Conservation (phyloP, 1,140 invertebrate genomes). For the Neoseiulus cucumeris region DNA sequence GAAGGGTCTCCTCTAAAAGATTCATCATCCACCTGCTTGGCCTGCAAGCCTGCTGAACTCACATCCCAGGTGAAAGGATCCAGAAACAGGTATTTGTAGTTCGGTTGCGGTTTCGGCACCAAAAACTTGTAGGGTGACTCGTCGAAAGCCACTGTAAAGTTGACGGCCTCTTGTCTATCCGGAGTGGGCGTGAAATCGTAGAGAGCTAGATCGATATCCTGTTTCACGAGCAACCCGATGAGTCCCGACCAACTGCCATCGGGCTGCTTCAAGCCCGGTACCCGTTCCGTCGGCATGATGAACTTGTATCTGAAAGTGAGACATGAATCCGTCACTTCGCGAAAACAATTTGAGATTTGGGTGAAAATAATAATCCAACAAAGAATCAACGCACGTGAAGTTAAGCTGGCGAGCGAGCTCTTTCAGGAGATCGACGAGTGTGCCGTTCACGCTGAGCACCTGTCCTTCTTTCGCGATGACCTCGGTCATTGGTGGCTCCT, state of each 20-base stretch:
- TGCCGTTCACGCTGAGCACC: constrained; percentile 14
- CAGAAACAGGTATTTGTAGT: constrained; percentile 49
- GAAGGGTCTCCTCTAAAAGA: neutral
- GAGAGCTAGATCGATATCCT: constrained; percentile 43
- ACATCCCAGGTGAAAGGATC: constrained; percentile 48
- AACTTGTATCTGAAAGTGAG: constrained; percentile 17
- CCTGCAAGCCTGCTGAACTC: constrained; percentile 15
- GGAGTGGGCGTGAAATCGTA: constrained; percentile 46
- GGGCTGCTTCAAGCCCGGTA: neutral
- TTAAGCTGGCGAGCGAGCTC: constrained; percentile 54
- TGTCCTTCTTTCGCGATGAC: constrained; percentile 11
- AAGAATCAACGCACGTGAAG: constrained; percentile 40
- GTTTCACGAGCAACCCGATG: constrained; percentile 21
- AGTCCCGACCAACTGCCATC: constrained; percentile 24
- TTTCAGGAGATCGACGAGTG: constrained; percentile 45
- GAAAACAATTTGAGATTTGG: constrained; percentile 32
- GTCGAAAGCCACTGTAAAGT: constrained; percentile 55
- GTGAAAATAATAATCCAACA: constrained; percentile 17
- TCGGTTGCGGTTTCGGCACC: constrained; percentile 49
- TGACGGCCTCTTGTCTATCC: constrained; percentile 39
- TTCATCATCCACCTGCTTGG: neutral
- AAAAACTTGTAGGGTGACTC: constrained; percentile 49
- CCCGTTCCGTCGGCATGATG: constrained; percentile 12
- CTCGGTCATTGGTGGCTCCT: constrained; percentile 18
- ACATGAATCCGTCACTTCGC: neutral